Conservation (phyloP, 2,113 vertebrate genomes). For the Balaenoptera acutorostrata region DNA sequence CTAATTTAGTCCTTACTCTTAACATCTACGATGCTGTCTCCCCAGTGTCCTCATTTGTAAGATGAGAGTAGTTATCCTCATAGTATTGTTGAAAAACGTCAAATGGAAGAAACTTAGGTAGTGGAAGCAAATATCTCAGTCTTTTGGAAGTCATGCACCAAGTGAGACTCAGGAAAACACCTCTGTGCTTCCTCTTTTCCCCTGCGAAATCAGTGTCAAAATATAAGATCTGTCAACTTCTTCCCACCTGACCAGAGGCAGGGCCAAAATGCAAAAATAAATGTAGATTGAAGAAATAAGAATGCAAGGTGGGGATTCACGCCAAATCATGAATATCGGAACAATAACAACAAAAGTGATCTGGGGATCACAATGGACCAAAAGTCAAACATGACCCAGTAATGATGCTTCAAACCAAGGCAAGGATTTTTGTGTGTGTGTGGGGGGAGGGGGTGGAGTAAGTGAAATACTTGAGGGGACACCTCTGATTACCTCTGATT, state of each 20-base stretch:
- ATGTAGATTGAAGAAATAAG: not conserved
- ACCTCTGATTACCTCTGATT: not conserved
- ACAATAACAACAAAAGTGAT: not conserved
- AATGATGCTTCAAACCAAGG: conserved; percentile 9
- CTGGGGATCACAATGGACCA: not conserved
- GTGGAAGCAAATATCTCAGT: not conserved
- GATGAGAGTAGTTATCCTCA: not conserved
- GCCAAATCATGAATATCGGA: not conserved
- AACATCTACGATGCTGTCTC: not conserved
- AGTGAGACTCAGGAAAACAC: not conserved
- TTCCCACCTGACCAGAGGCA: not conserved
- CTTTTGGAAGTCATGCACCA: not conserved
- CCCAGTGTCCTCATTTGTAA: not conserved
- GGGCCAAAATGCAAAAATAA: not conserved
- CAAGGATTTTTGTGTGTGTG: not conserved
- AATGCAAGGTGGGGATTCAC: not conserved
- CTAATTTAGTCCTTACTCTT: not conserved
- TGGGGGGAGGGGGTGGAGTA: rapidly evolving
- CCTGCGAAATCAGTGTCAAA: conserved; percentile 2
- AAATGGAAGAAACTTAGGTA: not conserved
- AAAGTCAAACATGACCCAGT: not conserved
- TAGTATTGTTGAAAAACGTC: not conserved
- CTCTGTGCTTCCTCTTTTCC: not conserved
- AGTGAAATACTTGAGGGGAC: not conserved
- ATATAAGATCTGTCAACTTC: not conserved